Conservation (phyloP, 2,888 invertebrate genomes). For the Amphiduros pacificus region DNA sequence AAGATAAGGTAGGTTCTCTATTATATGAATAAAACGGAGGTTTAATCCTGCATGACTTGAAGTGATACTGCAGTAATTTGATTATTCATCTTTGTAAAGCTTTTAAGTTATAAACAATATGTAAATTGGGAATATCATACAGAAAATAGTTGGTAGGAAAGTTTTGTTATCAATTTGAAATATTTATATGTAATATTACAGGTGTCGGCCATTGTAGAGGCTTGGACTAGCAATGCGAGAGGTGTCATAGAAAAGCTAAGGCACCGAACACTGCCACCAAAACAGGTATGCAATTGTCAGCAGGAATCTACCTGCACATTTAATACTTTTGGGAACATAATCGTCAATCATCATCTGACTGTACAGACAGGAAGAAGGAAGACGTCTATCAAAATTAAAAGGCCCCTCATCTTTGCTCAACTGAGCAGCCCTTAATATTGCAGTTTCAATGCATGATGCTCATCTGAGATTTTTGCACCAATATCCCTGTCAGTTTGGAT, state of each 20-base stretch:
- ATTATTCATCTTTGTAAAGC: background rate
- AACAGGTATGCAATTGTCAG: constrained; percentile 40
- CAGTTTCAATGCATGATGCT: too few relatives aligned
- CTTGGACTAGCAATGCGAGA: constrained; percentile 51
- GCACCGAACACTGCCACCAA: constrained; percentile 49
- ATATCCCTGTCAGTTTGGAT: too few relatives aligned
- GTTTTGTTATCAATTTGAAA: background rate
- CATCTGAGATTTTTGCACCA: too few relatives aligned
- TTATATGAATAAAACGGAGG: background rate
- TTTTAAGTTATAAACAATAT: background rate
- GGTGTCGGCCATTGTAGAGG: constrained; percentile 51
- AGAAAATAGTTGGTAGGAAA: background rate
- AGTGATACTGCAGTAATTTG: background rate
- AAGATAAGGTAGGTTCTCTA: constrained; percentile 44
- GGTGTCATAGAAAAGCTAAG: constrained; percentile 52
- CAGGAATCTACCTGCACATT: background rate
- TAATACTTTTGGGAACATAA: too few relatives aligned
- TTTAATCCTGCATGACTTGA: background rate
- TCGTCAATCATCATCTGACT: too few relatives aligned
- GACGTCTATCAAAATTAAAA: too few relatives aligned
- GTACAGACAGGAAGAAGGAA: too few relatives aligned
- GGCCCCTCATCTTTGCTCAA: too few relatives aligned
- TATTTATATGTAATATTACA: constrained; percentile 19
- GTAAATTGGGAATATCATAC: background rate
- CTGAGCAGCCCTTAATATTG: too few relatives aligned